Conservation (phyloP, 2,888 invertebrate species). For the Tetragonula carbonaria region DNA sequence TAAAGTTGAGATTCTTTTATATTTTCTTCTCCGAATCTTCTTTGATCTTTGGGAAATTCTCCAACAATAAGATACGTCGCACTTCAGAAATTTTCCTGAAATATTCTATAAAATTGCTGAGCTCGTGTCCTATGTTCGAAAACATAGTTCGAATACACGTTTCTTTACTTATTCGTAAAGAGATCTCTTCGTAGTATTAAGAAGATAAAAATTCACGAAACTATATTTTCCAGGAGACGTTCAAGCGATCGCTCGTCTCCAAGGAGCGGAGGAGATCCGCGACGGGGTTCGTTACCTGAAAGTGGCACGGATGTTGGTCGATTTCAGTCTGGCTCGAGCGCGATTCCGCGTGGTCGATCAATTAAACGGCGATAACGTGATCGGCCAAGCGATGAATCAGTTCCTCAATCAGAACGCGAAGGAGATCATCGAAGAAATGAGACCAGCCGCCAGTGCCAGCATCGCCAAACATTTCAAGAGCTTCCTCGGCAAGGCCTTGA, state of each 20-base stretch:
- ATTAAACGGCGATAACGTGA: conserved; percentile 90
- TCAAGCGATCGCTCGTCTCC: conserved; percentile 89
- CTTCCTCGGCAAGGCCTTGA: conserved; percentile 90
- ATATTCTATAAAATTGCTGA: too few species aligned
- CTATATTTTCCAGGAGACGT: conserved; percentile 87
- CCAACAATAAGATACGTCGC: too few species aligned
- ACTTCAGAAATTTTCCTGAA: too few species aligned
- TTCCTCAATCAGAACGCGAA: conserved; percentile 92
- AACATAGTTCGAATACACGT: too few species aligned
- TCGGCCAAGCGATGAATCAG: conserved; percentile 94
- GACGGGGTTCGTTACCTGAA: conserved; percentile 88
- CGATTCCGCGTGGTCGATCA: conserved; percentile 90
- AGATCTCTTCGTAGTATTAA: too few species aligned
- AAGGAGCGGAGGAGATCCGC: conserved; percentile 88
- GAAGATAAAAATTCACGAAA: not conserved
- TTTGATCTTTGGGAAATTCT: too few species aligned
- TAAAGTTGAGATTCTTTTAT: too few species aligned
- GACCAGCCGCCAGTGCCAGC: conserved; percentile 89
- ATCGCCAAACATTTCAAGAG: conserved; percentile 90
- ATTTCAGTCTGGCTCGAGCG: conserved; percentile 89
- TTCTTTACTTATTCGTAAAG: not conserved
- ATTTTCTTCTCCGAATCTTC: too few species aligned
- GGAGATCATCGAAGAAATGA: conserved; percentile 93
- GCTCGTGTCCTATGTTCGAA: too few species aligned
- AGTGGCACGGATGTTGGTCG: conserved; percentile 88